These are phyloP conservation scores for Apeltes quadracus DNA, from an alignment of 2,113 vertebrate genomes.

Conservation along the genomic window DNA sequence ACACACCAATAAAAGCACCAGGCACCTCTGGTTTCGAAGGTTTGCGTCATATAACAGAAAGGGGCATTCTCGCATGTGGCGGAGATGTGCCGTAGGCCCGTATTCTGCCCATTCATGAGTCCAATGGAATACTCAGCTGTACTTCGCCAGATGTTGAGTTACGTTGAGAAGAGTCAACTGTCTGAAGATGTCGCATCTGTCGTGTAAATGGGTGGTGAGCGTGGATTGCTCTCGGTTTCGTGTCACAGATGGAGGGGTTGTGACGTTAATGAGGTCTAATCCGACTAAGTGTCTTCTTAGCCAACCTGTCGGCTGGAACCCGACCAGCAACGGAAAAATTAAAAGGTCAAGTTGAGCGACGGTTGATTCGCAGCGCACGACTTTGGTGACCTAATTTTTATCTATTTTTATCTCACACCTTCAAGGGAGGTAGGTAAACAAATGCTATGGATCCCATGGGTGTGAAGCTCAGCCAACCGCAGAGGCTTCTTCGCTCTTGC, in stretches of 20 bases:
- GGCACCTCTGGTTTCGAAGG: not conserved
- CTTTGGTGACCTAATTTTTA: constrained; percentile 54
- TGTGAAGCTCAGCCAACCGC: constrained; percentile 41
- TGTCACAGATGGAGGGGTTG: not conserved
- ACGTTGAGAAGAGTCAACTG: not conserved
- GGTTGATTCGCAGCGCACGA: constrained; percentile 62
- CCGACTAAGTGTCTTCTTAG: not conserved
- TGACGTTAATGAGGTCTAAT: constrained; percentile 18
- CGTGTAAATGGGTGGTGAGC: constrained; percentile 13
- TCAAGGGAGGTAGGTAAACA: constrained; percentile 75
- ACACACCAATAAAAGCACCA: not conserved
- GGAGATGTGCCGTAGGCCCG: too few species aligned
- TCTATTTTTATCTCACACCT: constrained; percentile 64
- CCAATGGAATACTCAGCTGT: too few species aligned
- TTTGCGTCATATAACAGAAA: not conserved
- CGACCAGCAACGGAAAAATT: constrained; percentile 71
- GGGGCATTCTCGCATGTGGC: not conserved
- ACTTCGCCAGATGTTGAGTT: constrained; percentile 4
- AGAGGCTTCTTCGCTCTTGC: constrained; percentile 68
- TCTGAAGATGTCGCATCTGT: not conserved
- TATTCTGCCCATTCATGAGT: not conserved
- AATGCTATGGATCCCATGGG: constrained; percentile 79
- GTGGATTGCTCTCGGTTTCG: constrained; percentile 32
- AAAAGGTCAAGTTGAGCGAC: constrained; percentile 73
- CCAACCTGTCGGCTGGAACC: constrained; percentile 26